phyloP scores from a whole-genome alignment of 2,113 vertebrate species.

The Charina bottae region DNA sequence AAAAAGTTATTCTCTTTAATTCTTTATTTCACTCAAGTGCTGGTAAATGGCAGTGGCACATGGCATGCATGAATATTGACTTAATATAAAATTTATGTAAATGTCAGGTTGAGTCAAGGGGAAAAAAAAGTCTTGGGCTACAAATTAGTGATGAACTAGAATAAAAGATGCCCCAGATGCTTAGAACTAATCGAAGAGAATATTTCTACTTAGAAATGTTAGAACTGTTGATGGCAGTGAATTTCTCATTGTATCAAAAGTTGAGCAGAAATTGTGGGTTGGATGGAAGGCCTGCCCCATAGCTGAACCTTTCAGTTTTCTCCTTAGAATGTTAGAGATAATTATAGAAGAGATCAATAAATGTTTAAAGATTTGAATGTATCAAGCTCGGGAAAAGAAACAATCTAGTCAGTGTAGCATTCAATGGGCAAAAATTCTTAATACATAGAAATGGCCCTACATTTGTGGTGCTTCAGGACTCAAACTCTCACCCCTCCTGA shows the following conservation, averaged over 20 bases:
- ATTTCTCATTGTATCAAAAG: conserved; percentile 18
- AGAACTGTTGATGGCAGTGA: conserved; percentile 17
- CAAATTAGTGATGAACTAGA: conserved; percentile 14
- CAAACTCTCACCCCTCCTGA: neutral
- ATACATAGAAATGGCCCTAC: neutral
- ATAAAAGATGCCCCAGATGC: neutral
- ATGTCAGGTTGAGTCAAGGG: neutral
- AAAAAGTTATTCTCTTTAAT: neutral
- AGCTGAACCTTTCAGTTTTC: neutral
- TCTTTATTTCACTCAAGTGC: neutral
- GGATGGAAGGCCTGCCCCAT: neutral
- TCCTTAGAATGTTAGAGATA: conserved; percentile 20
- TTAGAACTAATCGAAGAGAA: too few species aligned
- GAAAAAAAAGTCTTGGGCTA: conserved; percentile 5
- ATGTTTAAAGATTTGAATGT: neutral
- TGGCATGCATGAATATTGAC: conserved; percentile 7
- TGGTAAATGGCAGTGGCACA: neutral
- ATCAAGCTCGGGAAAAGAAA: neutral
- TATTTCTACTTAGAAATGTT: too few species aligned
- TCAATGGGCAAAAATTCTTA: neutral
- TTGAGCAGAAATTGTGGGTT: neutral
- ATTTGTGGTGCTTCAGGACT: neutral
- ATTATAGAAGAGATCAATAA: conserved; percentile 5
- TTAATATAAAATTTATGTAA: neutral
- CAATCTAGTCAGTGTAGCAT: neutral